Evolutionary conservation across 2,113 vertebrate genomes (phyloP).

Genomic region (Anhinga anhinga): DNA sequence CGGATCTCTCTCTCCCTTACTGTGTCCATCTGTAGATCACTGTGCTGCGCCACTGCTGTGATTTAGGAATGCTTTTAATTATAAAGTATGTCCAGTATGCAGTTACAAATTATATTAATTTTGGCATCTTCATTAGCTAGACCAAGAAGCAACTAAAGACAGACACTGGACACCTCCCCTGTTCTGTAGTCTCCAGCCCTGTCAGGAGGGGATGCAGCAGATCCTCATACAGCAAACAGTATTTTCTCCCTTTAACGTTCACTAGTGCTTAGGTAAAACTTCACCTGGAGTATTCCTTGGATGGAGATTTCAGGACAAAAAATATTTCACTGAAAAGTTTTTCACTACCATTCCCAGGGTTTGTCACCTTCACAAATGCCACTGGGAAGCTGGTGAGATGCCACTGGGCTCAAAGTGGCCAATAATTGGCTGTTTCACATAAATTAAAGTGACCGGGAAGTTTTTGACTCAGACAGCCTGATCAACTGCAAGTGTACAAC

Average conservation of each 20-base stretch:
- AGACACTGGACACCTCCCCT: not conserved
- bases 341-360: not conserved
- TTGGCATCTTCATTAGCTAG: not conserved
- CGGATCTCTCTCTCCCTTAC: not conserved
- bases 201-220: not conserved
- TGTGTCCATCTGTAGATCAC: fast-evolving
- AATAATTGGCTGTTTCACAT: not conserved
- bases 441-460: not conserved
- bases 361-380: not conserved
- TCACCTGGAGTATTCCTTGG: not conserved
- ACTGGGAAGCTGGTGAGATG: not conserved
- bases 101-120: not conserved
- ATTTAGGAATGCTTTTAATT: not conserved
- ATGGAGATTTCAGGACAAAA: not conserved
- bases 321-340: not conserved
- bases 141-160: not conserved
- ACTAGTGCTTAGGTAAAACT: not conserved
- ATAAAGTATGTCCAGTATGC: not conserved
- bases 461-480: not conserved
- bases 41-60: fast-evolving
- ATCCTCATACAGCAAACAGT: not conserved
- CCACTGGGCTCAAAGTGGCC: not conserved
- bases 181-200: not conserved
- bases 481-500: not conserved
- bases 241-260: not conserved